A percentile compares a stretch with the other conserved stretches of the same genome.
phyloP scores from a whole-genome alignment of 1,140 invertebrate genomes.

The Orius insidiosus region DNA sequence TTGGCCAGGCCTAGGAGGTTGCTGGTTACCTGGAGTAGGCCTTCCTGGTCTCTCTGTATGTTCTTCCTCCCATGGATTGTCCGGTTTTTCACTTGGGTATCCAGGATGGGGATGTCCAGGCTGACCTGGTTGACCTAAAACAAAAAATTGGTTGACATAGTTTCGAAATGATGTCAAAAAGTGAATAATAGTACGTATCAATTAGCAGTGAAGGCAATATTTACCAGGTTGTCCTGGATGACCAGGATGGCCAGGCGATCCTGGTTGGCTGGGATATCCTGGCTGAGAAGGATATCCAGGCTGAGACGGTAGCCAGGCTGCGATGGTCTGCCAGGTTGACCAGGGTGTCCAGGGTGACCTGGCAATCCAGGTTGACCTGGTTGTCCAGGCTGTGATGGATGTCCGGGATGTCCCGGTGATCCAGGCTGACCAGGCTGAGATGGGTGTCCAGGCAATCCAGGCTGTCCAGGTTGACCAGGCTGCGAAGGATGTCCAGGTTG shows the following conservation, averaged over 20 bases:
- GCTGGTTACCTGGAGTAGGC: not conserved
- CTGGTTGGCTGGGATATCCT: constrained; percentile 20
- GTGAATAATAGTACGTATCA: constrained; percentile 16
- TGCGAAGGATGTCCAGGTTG: constrained; percentile 14
- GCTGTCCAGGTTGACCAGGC: constrained; percentile 15
- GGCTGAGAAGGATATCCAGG: constrained; percentile 20
- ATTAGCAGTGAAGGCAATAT: constrained; percentile 18
- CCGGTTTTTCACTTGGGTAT: constrained; percentile 15
- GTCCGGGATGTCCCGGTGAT: constrained; percentile 18
- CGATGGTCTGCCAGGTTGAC: constrained; percentile 16
- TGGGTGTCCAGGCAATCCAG: constrained; percentile 20
- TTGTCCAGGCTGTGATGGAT: constrained; percentile 19
- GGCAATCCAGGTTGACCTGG: constrained; percentile 20
- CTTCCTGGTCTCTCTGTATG: constrained; percentile 12
- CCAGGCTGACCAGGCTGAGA: constrained; percentile 16
- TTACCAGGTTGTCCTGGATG: constrained; percentile 18
- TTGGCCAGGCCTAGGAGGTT: constrained; percentile 18
- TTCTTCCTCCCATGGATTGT: constrained; percentile 20
- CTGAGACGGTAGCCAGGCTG: constrained; percentile 14
- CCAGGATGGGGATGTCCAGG: constrained; percentile 18
- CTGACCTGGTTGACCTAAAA: constrained; percentile 19
- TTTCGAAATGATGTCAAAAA: constrained; percentile 17
- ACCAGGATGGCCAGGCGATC: constrained; percentile 18
- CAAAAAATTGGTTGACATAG: too few species aligned
- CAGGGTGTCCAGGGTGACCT: constrained; percentile 11